A percentile compares a stretch with the other conserved stretches of the same genome.
Evolutionary conservation across 2,113 vertebrate genomes (phyloP).

Genomic region (Eira barbara): DNA sequence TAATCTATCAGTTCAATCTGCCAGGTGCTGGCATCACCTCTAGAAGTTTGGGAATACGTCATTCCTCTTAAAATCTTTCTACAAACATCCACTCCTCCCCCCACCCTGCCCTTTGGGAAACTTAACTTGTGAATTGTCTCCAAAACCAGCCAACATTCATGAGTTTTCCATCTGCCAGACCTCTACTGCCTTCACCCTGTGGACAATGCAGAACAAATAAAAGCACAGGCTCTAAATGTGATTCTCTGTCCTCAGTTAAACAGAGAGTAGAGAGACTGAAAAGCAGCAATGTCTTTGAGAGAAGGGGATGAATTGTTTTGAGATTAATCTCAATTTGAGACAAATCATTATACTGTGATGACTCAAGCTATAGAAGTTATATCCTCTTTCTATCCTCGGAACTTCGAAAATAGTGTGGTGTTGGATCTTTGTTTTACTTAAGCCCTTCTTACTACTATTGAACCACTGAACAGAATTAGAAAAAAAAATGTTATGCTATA

Average conservation of each 20-base stretch:
- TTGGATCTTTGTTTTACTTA: neutral
- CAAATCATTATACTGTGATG: neutral
- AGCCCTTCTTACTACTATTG: neutral
- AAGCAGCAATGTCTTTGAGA: neutral
- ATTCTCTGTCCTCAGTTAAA: neutral
- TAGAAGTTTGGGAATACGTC: neutral
- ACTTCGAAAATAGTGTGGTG: neutral
- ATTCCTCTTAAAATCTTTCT: neutral
- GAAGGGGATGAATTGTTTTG: neutral
- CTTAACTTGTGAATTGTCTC: neutral
- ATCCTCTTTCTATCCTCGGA: neutral
- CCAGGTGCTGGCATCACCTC: constrained; percentile 2
- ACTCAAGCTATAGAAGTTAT: neutral
- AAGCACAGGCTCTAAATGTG: neutral
- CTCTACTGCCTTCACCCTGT: neutral
- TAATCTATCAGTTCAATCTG: constrained; percentile 51
- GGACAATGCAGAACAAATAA: neutral
- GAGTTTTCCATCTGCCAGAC: neutral
- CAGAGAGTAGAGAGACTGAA: neutral
- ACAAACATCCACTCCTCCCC: neutral
- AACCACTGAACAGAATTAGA: neutral
- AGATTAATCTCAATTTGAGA: neutral
- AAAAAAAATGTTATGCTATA: neutral
- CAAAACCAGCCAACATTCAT: neutral
- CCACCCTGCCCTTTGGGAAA: neutral